These are phyloP conservation scores for Paedocypris sp. DNA, from an alignment of 2,113 vertebrate genomes.

Conservation along the genomic window DNA sequence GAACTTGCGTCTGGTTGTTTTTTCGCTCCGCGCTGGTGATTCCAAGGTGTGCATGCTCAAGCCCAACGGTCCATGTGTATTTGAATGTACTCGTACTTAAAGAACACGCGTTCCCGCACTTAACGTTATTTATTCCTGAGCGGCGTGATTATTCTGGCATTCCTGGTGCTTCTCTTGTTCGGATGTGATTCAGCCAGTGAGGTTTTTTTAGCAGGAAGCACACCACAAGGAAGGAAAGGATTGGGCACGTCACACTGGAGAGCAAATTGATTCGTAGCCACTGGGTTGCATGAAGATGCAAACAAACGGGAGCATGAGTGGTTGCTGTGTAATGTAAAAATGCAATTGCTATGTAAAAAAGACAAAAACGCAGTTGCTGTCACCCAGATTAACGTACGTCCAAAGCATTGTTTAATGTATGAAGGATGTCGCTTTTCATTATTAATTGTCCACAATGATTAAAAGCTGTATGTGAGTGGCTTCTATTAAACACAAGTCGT, in stretches of 20 bases:
- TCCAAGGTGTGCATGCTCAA: slow-evolving; percentile 47
- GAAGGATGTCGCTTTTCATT: slow-evolving; percentile 19
- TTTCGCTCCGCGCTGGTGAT: slow-evolving; percentile 60
- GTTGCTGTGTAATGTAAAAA: slow-evolving; percentile 38
- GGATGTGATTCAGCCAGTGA: slow-evolving; percentile 36
- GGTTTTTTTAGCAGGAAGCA: slow-evolving; percentile 44
- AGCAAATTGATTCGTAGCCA: slow-evolving; percentile 20
- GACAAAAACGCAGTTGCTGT: too few species aligned
- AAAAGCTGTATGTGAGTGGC: slow-evolving; percentile 46
- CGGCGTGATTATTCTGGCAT: slow-evolving; percentile 42
- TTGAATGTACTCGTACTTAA: slow-evolving; percentile 60
- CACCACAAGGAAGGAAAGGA: slow-evolving; percentile 38
- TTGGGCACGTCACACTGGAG: not conserved
- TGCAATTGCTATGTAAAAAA: slow-evolving; percentile 43
- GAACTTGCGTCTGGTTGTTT: too few species aligned
- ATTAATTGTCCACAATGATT: slow-evolving; percentile 21
- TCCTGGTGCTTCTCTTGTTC: slow-evolving; percentile 32
- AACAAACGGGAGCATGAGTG: slow-evolving; percentile 38
- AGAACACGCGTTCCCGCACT: slow-evolving; percentile 46
- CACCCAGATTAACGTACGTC: slow-evolving; percentile 29
- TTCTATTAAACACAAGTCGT: slow-evolving; percentile 41
- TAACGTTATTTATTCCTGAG: slow-evolving; percentile 54
- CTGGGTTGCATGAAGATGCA: slow-evolving; percentile 56
- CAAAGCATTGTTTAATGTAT: slow-evolving; percentile 54
- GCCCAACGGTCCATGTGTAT: slow-evolving; percentile 48